Conservation (phyloP, 2,888 invertebrate genomes). For the Plebejus argus region DNA sequence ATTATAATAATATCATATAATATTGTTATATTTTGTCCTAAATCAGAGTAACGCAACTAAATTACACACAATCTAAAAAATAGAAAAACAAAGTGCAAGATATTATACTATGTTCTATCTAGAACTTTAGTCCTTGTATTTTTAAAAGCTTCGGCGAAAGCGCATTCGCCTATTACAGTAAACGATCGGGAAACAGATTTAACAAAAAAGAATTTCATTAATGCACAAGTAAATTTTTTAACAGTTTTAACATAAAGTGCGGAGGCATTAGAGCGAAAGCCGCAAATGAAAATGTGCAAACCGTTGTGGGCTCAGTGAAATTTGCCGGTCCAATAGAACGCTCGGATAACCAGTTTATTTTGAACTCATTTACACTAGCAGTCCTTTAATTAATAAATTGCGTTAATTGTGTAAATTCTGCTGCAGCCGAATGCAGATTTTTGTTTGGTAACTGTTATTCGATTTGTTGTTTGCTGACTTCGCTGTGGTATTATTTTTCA, state of each 20-base stretch:
- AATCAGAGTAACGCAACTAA: too few species aligned
- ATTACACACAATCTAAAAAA: too few species aligned
- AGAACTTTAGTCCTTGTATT: background rate
- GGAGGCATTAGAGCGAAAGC: slow-evolving; percentile 31
- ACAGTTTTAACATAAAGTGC: slow-evolving; percentile 25
- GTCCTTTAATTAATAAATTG: slow-evolving; percentile 42
- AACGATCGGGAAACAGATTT: slow-evolving; percentile 1
- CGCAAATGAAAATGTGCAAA: slow-evolving; percentile 32
- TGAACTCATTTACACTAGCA: slow-evolving; percentile 40
- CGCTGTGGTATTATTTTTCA: slow-evolving; percentile 18
- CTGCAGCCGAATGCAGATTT: slow-evolving; percentile 29
- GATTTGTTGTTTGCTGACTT: slow-evolving; percentile 8
- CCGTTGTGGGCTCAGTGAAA: slow-evolving; percentile 26
- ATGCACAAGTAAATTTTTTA: slow-evolving; percentile 24
- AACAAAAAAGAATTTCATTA: slow-evolving; percentile 5
- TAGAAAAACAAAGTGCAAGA: too few species aligned
- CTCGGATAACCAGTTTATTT: slow-evolving; percentile 37
- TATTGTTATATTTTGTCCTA: too few species aligned
- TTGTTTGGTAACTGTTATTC: slow-evolving; percentile 31
- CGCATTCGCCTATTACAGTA: background rate
- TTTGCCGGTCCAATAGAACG: slow-evolving; percentile 18
- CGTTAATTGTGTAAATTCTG: slow-evolving; percentile 35
- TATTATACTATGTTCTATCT: too few species aligned
- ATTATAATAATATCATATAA: too few species aligned
- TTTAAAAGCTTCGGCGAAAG: background rate